Evolutionary conservation across 2,888 invertebrate species (phyloP), one percentile per base, ranked within the genome.

Genomic region (Sesia bembeciformis): DNA sequence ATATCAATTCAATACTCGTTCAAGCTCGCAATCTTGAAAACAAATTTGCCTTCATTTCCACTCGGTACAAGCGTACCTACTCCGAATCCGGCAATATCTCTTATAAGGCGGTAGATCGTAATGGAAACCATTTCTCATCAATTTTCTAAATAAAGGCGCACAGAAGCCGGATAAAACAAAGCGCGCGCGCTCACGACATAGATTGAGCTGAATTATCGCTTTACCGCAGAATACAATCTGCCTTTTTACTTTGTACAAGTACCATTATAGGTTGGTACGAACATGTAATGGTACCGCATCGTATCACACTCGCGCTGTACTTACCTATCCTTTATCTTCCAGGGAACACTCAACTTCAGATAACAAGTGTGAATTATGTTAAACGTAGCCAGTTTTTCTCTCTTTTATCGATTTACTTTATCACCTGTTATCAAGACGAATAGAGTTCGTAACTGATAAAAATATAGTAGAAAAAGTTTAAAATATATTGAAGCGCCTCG

Each of bases 61-160:
- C 74, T 81, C 77, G 70, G 72, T 78, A 68, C 76, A 70, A 78
- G 78, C 78, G 76, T 77, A 76, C 75, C 76, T 68, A 74, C 68
- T 73, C 70, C 68, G 75, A 75, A 72, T 74, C 74, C 70, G 71
- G 79, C 77, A 81, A 84, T 83, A 84, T 81, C 77, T 82, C 80
- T 80, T 80, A 55, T 51, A 51, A 81, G 84, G 81, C 85, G 80
- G 84, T 78, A 76, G 78, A 72, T 78, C 76, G 84, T 88, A 88
- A 89, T 89, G 88, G 89, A 84, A 81, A 86, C 84, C 87, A 86
- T 88, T 88, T 89, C 89, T 87, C 88, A 88, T 89, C 89, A 89
- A 88, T 89, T 89, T 88, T 89, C 88, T 88, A 85, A 89, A 88
- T 89, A 88, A 88, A 88, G 88, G 88, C 80, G 80, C 84, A 87